Evolutionary conservation across 2,113 vertebrate genomes (phyloP).

Genomic region (Muntiacus reevesi): DNA sequence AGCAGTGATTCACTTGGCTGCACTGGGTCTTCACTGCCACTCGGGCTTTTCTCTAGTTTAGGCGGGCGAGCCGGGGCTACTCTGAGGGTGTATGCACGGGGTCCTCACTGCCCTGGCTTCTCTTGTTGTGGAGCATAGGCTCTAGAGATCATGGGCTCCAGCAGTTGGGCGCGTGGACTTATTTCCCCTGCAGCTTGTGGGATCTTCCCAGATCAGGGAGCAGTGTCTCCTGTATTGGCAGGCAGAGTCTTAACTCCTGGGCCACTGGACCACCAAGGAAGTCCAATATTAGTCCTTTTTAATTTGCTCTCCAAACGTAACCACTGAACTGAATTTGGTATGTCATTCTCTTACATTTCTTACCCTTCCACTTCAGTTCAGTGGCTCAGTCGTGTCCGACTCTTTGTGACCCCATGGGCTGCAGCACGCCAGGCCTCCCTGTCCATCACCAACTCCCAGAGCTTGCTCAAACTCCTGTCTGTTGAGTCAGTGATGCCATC

Average conservation of each 20-base stretch:
- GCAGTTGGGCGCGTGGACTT: background rate
- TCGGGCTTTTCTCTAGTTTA: background rate
- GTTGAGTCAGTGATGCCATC: background rate
- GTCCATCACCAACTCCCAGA: background rate
- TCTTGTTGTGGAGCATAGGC: background rate
- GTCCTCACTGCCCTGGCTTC: rapidly evolving
- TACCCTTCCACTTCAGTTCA: background rate
- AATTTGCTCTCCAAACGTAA: background rate
- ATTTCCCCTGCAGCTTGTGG: background rate
- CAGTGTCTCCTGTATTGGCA: background rate
- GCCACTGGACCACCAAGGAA: background rate
- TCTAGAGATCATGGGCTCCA: background rate
- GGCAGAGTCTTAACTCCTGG: background rate
- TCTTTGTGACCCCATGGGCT: background rate
- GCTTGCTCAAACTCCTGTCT: background rate
- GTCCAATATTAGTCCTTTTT: background rate
- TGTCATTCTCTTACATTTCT: background rate
- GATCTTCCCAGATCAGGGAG: background rate
- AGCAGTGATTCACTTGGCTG: background rate
- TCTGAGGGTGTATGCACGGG: background rate
- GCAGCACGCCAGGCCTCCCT: rapidly evolving
- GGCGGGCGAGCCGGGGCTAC: background rate
- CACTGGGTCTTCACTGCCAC: background rate
- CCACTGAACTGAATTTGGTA: background rate
- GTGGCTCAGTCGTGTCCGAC: background rate